Evolutionary conservation across 1,140 invertebrate species (phyloP).

Genomic region (Thalassaphorura encarpata): DNA sequence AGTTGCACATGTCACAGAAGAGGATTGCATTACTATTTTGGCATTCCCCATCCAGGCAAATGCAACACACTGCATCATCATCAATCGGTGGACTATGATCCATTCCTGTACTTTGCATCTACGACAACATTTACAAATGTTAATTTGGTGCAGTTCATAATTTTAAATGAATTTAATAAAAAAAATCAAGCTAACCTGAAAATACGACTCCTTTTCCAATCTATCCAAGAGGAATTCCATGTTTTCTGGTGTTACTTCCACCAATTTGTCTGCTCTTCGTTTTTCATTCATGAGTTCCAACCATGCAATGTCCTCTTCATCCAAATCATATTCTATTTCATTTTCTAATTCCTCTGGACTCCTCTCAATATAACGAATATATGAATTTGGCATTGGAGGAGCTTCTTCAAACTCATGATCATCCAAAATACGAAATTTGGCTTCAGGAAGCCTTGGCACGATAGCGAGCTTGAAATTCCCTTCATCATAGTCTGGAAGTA

Average conservation of each 20-base stretch:
- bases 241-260: conserved; percentile 65
- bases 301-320: conserved; percentile 95
- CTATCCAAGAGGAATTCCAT: conserved; percentile 94
- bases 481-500: too few species aligned
- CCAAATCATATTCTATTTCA: conserved; percentile 92
- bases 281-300: conserved; percentile 76
- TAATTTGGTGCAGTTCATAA: neutral
- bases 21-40: conserved; percentile 92
- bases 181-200: too few species aligned
- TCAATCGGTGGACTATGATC: conserved; percentile 64
- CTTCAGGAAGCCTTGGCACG: conserved; percentile 50
- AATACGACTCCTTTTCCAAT: conserved; percentile 94
- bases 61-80: conserved; percentile 96
- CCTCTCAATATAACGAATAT: conserved; percentile 83
- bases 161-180: conserved; percentile 32
- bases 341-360: conserved; percentile 83
- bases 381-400: conserved; percentile 63
- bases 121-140: conserved; percentile 34
- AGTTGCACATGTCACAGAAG: conserved; percentile 99
- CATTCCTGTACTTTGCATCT: conserved; percentile 52
- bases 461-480: neutral
- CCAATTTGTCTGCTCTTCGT: conserved; percentile 51
- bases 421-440: conserved; percentile 64
- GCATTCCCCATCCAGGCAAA: conserved; percentile 82
- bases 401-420: conserved; percentile 70